These are phyloP conservation scores for Callorhinus ursinus DNA, from an alignment of 2,113 vertebrate genomes.

Conservation along the genomic window DNA sequence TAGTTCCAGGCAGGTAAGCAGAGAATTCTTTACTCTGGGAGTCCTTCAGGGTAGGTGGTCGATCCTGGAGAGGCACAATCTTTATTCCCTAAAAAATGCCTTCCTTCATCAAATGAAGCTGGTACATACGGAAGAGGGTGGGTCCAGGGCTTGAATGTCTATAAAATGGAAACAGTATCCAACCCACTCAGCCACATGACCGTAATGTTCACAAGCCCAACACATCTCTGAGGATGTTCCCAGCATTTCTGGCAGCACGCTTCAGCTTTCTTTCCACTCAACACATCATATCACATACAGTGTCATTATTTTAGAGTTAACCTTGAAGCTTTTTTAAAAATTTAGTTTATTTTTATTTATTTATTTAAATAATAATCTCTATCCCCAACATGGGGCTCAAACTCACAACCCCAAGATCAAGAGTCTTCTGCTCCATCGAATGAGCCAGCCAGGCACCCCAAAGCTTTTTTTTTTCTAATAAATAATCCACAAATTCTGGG, in stretches of 20 bases:
- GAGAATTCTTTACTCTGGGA: background rate
- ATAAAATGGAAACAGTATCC: background rate
- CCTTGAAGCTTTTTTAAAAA: background rate
- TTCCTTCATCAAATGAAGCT: background rate
- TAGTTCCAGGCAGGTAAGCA: background rate
- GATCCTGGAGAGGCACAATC: background rate
- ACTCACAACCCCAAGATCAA: background rate
- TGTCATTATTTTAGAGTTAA: background rate
- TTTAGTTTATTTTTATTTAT: background rate
- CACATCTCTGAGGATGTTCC: background rate
- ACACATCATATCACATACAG: background rate
- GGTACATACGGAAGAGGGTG: background rate
- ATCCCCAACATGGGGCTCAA: background rate
- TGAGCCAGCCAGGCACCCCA: background rate
- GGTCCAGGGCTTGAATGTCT: background rate
- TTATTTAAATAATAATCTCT: background rate
- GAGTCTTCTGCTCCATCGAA: background rate
- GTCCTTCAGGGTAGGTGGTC: background rate
- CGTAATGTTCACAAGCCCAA: background rate
- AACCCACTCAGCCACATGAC: background rate
- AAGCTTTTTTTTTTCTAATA: background rate
- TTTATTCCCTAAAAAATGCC: background rate
- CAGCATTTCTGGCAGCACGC: background rate
- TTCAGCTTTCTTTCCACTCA: background rate
- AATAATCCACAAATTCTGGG: background rate